Evolutionary conservation across 2,888 invertebrate species (phyloP), one percentile per base, ranked within the genome.

Genomic region (Synergus japonicus): DNA sequence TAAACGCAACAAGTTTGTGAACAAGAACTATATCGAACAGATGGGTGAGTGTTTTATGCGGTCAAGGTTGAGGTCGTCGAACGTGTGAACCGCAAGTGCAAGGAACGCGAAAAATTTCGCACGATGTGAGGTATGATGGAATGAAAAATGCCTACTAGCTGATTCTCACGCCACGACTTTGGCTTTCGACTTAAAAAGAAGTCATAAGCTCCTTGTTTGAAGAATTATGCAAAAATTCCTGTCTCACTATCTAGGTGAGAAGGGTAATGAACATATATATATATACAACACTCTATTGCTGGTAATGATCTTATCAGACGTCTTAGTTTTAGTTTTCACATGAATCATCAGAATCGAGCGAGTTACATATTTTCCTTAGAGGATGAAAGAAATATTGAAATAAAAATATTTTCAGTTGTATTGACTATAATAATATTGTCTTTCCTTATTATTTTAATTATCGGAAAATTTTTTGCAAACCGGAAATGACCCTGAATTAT

Each of bases 21-120:
- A n/a, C 65, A 65, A 37, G 65, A 65, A 41, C 43, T n/a, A 65
- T 65, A 41, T 65, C n/a, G 65, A 41, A 41, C 64, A 64, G 15
- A 64, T 64, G 37, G 65, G 43, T 65, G 64, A 64, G 43, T 65
- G 41, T 65, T 65, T 41, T 65, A 65, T 41, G n/a, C 65, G 65
- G 65, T 65, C 65, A 65, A 65, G 43, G 65, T 65, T 65, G 65
- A 65, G 65, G 65, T 65, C 65, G 65, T 65, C 65, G 65, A 65
- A 65, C 65, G 65, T 65, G 65, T 41, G 65, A 65, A 65, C 65
- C 41, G 3, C 65, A 65, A 65, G 65, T 65, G 65, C 65, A 65
- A 65, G 65, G 65, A 65, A 65, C 65, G 65, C 41, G 65, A 65
- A 65, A 65, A 65, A 65, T 65, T 65, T 65, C 65, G 65, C 65